Conservation (phyloP, 2,113 vertebrate species). For the Gymnocephalus cernua region DNA sequence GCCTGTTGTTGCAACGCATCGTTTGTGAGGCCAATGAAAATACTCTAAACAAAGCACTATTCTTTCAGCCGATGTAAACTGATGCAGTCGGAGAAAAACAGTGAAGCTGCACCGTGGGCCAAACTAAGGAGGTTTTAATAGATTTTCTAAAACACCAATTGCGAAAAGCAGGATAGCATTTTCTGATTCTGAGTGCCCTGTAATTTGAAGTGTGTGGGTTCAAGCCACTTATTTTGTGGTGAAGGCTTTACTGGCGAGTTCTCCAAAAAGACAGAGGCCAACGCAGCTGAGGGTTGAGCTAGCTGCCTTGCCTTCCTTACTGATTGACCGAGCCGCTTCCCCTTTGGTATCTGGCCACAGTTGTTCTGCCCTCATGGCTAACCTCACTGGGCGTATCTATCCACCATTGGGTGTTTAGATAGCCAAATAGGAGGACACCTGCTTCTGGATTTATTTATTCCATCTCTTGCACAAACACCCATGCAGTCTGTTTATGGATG, state of each 20-base stretch:
- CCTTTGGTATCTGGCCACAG: conserved; percentile 66
- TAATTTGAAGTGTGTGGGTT: conserved; percentile 81
- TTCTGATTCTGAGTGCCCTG: conserved; percentile 76
- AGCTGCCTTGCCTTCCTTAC: conserved; percentile 45
- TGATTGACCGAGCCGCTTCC: conserved; percentile 70
- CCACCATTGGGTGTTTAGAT: conserved; percentile 59
- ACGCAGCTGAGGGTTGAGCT: conserved; percentile 57
- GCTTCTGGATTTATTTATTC: conserved; percentile 70
- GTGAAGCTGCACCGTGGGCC: conserved; percentile 42
- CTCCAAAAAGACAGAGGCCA: conserved; percentile 64
- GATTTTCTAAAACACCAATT: conserved; percentile 78
- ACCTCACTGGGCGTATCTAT: conserved; percentile 74
- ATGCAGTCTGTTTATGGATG: conserved; percentile 58
- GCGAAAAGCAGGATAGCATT: conserved; percentile 78
- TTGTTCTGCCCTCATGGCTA: conserved; percentile 68
- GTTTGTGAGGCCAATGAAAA: conserved; percentile 5
- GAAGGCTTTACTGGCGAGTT: conserved; percentile 74
- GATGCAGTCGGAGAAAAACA: conserved; percentile 31
- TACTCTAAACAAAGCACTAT: background rate
- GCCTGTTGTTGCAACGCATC: background rate
- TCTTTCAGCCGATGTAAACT: conserved; percentile 16
- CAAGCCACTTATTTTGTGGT: conserved; percentile 85
- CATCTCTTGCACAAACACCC: conserved; percentile 70
- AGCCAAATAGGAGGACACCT: conserved; percentile 80
- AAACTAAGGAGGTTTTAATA: conserved; percentile 77